phyloP scores from a whole-genome alignment of 2,797 vertebrate genomes.

The Hemibagrus guttatus region DNA sequence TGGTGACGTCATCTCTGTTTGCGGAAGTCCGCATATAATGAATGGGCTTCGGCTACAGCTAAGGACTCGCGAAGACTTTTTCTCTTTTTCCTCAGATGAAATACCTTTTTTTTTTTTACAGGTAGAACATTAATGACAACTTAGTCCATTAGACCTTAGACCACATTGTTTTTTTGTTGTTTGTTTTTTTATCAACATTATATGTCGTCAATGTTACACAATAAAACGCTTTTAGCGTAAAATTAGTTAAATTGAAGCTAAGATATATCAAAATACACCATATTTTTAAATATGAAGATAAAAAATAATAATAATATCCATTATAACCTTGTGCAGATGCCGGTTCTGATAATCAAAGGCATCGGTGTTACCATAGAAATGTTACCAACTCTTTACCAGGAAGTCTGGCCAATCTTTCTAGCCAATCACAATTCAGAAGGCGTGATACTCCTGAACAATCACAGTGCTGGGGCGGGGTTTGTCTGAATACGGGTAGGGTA shows the following conservation, averaged over 20 bases:
- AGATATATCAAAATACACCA: neutral
- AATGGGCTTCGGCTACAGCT: neutral
- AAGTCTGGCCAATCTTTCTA: neutral
- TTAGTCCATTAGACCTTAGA: no score
- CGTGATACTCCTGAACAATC: neutral
- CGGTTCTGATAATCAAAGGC: neutral
- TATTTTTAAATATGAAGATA: no score
- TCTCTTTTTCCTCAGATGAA: no score
- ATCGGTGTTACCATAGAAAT: neutral
- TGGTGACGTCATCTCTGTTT: neutral
- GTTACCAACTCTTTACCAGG: neutral
- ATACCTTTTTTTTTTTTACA: neutral
- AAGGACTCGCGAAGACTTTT: neutral
- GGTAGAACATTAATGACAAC: no score
- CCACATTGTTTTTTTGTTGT: no score
- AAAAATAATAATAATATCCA: neutral
- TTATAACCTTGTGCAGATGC: neutral
- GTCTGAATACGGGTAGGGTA: constrained; percentile 6
- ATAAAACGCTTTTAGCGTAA: neutral
- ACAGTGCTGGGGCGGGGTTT: neutral
- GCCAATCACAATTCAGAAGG: neutral
- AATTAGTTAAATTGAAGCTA: neutral
- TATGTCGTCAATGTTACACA: no score
- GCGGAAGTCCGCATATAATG: neutral
- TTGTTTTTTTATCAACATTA: no score